Percentiles rank a stretch among this genome's conserved stretches.
phyloP scores from a whole-genome alignment of 2,888 invertebrate genomes.

The Gastracanthus pulcherrimus region DNA sequence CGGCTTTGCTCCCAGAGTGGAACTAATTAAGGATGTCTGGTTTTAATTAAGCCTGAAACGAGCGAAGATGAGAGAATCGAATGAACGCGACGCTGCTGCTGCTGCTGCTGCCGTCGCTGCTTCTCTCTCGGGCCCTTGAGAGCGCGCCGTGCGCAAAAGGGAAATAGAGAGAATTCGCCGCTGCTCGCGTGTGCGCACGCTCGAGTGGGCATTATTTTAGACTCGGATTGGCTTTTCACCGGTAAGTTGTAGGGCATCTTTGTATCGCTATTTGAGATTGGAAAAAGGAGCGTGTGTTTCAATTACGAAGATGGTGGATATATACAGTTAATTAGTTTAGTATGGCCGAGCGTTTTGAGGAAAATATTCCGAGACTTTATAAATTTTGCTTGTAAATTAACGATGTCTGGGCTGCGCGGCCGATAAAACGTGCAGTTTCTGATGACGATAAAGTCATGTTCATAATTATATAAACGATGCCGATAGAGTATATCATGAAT shows the following conservation, averaged over 20 bases:
- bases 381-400: slow-evolving; percentile 35
- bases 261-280: background rate
- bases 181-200: background rate
- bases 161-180: slow-evolving; percentile 39
- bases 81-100: slow-evolving; percentile 61
- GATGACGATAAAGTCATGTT: slow-evolving; percentile 54
- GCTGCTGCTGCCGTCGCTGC: slow-evolving; percentile 58
- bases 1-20: slow-evolving; percentile 39
- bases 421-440: slow-evolving; percentile 41
- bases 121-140: slow-evolving; percentile 57
- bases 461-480: slow-evolving; percentile 34
- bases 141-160: slow-evolving; percentile 30
- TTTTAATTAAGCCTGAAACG: slow-evolving; percentile 71
- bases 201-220: slow-evolving; percentile 23
- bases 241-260: slow-evolving; percentile 26
- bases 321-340: slow-evolving; percentile 45
- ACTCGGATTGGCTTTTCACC: slow-evolving; percentile 24
- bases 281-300: slow-evolving; percentile 11
- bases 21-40: slow-evolving; percentile 61
- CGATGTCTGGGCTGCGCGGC: background rate
- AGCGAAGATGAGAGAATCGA: slow-evolving; percentile 68
- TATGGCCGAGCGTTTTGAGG: background rate
- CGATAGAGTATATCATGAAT: slow-evolving; percentile 40
- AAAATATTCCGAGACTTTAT: slow-evolving; percentile 11
- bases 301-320: slow-evolving; percentile 32